These are phyloP conservation scores for Mus musculus DNA, from an alignment of 2,113 vertebrate genomes.

Conservation along the genomic window DNA sequence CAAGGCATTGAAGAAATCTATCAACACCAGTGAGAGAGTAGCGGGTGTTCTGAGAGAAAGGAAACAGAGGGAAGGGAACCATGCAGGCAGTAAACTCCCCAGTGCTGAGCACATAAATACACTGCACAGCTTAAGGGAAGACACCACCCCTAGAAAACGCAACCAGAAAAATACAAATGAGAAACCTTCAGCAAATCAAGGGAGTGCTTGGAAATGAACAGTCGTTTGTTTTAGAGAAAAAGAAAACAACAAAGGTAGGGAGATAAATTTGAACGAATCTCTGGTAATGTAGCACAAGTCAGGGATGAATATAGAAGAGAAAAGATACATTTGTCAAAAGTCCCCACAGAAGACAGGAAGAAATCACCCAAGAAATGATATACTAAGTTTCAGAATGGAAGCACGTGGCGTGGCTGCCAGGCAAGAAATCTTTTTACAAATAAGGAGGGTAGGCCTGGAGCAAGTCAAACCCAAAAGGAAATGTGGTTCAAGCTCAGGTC, in stretches of 20 bases:
- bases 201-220: constrained; percentile 40
- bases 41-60: constrained; percentile 5
- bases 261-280: background rate
- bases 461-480: background rate
- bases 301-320: background rate
- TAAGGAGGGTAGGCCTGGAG: background rate
- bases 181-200: background rate
- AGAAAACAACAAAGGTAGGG: background rate
- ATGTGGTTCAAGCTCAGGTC: background rate
- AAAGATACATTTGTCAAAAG: background rate
- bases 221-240: background rate
- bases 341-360: background rate
- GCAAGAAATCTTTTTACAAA: background rate
- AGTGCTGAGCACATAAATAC: background rate
- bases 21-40: background rate
- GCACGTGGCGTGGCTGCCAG: background rate
- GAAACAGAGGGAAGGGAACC: constrained; percentile 10
- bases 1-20: constrained; percentile 30
- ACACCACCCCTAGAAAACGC: background rate
- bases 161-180: constrained; percentile 7
- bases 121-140: background rate
- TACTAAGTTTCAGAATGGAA: background rate
- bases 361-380: constrained; percentile 10
- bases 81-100: background rate
- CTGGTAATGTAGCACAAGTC: background rate